Base-by-base conservation (phyloP, 2,888 invertebrate species). In the Anorthoa munda region DNA sequence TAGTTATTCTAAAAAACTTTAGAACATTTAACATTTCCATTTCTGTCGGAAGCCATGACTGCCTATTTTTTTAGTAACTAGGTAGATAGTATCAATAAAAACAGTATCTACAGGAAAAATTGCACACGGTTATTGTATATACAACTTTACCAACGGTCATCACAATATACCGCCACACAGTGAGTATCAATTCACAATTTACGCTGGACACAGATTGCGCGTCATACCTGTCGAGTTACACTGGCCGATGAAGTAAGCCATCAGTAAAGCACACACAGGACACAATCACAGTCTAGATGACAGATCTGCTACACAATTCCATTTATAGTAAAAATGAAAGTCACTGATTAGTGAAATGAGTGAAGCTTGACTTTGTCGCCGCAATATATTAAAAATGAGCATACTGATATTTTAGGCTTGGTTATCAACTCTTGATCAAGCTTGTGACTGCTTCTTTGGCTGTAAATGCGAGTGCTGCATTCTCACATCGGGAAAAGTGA, bases 251-350 rank as follows among this genome's bases (percentile, higher is more conserved):
- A 68, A 80, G 48, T 74, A 56, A 72, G 66, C 63, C 68, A 56
- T 75, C 81, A 79, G 79, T 83, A 76, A 79, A 74, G 64, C 70
- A 64, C 53, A 60, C 60, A 64, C 66, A 80, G 59, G 63, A 60
- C 65, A 64, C 70, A 77, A 67, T 56, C 61, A n/a, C 46, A 55
- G 21, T 51, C 60, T 71, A 69, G 76, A 74, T 80, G 85, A 85
- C 84, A 75, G 68, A 75, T 83, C 71, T 73, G 75, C 59, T 76
- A 82, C 77, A 83, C 78, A 82, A 86, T 82, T 84, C 77, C 76
- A 80, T 83, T 84, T 83, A n/a, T 66, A 70, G 53, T 66, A 84
- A 81, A 88, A 88, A 86, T 84, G 59, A 79, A 72, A 69, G 66
- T 59, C 72, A 60, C 18, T 9, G 79, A 82, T 21, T 56, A 5